Evolutionary conservation across 2,797 vertebrate species (phyloP), one percentile per base, ranked within the genome.

Genomic region (Pipistrellus pygmaeus): DNA sequence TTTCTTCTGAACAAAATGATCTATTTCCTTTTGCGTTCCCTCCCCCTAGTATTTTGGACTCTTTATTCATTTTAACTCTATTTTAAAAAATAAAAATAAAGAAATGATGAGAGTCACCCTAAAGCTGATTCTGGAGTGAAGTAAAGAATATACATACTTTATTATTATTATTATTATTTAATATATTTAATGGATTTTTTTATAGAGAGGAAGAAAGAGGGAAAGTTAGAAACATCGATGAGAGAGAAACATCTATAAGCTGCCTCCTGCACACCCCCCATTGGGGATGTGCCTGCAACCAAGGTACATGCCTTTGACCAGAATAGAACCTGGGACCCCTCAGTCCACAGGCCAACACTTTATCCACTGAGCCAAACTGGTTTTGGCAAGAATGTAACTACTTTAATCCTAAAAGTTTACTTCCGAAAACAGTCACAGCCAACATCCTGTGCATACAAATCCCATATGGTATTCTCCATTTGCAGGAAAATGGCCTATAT

Each of bases 11-110:
- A 87, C n/a, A 68, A 87, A 71, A 64, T 10, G 2, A 30, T 66
- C 3, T n/a, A 10, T 46, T 82, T 55, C 8, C 41, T 80, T 76
- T 77, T 68, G 32, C 57, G 55, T 94, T 72, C 23, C n/a, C 5
- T 92, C n/a, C 41, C 9, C 41, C 25, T 60, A 32, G 4, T 41
- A 27, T 80, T 60, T 93, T 57, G 4, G 15, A 55, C 14, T 41
- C 8, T 27, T 32, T 38, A 12, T 55, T 83, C 0, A 68, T 27
- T 72, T 94, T 60, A 91, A 57, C 7, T 48, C 14, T 23, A 71
- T 35, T 90, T 84, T 84, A 85, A 83, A 71, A 48, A 46, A 44
- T 32, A 60, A 17, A 94, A 32, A 41, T 30, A n/a, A 57, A 66
- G 32, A 82, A 91, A 73, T 27, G 8, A 62, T 32, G 14, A 66